Evolutionary conservation across 2,888 invertebrate genomes (phyloP), one percentile per base, ranked within the genome.

Genomic region (Mesoligia furuncula): DNA sequence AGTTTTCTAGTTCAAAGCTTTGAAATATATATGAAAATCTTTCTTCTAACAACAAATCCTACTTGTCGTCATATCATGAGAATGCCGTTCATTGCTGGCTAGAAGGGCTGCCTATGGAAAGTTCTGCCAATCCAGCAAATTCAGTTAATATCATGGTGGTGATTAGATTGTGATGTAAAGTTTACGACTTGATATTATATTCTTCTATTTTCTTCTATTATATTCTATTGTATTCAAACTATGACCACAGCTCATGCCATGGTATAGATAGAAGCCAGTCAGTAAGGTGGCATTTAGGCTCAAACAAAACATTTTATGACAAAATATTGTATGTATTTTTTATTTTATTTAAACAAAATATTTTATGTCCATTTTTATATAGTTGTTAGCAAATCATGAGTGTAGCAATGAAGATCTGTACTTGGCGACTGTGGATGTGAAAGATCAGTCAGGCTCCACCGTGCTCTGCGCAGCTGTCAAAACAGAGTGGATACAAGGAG

Each of bases 391-490:
- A 62, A 86, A 85, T 73, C 73, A 83, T 36, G 76, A 83, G 0
- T 42, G 13, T 24, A 36, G 5, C 20, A 67, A 83, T 73, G 73
- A 67, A 13, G 84, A 85, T 68, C 70, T 72, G 4, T 67, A 73
- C 27, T 39, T 86, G 65, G 73, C 80, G 7, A 70, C 57, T n/a
- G 84, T 85, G 4, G 85, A 90, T 36, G 81, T 79, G 5, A 84
- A 81, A 67, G 87, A 90, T 66, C 51, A 42, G 17, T 57, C 45
- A 13, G 89, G 90, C 2, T 73, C 68, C 8, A 90, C 97, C 13
- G 95, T 97, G 0, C 91, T 97, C 1, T 96, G 95, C 76, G 87
- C 93, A 0, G 95, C 97, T 15, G 93, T 97, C 0, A 91, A 92
- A 71, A 90, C 89, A 0, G 93, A 93, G 2, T 97, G 97, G 96